Evolutionary conservation across 2,113 vertebrate genomes (phyloP).

Genomic region (Dipodomys spectabilis): DNA sequence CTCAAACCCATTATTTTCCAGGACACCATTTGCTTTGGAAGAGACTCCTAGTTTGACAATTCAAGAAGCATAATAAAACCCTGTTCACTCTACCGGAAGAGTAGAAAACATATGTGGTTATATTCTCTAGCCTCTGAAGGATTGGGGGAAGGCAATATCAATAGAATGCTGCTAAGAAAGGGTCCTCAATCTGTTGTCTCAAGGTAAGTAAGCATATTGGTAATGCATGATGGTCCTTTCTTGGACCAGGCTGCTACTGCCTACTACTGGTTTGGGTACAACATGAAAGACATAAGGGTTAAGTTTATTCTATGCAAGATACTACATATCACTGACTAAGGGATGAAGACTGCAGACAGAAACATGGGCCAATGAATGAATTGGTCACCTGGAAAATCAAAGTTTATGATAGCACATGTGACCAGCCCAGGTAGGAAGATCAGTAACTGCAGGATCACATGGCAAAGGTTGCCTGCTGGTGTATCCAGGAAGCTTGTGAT

Average conservation of each 20-base stretch:
- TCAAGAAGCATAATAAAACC: slow-evolving; percentile 28
- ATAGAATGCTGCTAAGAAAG: not conserved
- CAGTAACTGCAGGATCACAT: rapidly evolving
- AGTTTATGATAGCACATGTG: not conserved
- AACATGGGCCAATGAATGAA: not conserved
- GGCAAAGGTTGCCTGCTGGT: not conserved
- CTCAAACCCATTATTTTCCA: slow-evolving; percentile 31
- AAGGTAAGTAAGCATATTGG: not conserved
- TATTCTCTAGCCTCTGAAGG: slow-evolving; percentile 25
- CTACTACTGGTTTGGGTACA: not conserved
- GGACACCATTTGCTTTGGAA: slow-evolving; percentile 61
- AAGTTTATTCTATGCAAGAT: not conserved
- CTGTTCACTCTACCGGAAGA: slow-evolving; percentile 44
- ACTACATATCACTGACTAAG: not conserved
- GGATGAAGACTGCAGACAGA: too few species aligned
- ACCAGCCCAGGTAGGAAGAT: rapidly evolving
- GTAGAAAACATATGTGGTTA: not conserved
- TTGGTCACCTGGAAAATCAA: not conserved
- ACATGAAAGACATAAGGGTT: not conserved
- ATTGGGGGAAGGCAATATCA: not conserved
- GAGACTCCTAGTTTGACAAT: slow-evolving; percentile 10
- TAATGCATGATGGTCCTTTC: not conserved
- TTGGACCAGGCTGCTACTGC: not conserved
- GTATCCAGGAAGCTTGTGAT: not conserved
- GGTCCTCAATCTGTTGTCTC: not conserved